Conservation (phyloP, 2,888 invertebrate genomes). For the Xylota segnis region DNA sequence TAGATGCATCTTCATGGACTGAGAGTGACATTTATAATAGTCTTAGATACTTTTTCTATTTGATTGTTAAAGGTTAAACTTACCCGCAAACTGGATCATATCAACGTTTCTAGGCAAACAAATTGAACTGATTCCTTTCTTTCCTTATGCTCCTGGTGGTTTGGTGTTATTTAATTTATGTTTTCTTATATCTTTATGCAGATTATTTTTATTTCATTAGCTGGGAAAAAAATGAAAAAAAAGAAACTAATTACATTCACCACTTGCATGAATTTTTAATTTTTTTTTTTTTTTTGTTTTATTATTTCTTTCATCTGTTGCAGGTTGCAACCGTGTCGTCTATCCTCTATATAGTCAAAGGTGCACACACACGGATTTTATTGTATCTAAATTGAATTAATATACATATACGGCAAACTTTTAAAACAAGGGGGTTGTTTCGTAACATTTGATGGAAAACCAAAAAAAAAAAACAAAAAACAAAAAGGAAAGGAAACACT, state of each 20-base stretch:
- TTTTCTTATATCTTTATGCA: conserved; percentile 11
- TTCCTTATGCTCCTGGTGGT: conserved; percentile 18
- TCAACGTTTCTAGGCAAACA: conserved; percentile 5
- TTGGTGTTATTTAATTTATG: conserved; percentile 17
- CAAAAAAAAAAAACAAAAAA: not conserved
- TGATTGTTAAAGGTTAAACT: conserved; percentile 60
- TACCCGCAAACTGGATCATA: conserved; percentile 64
- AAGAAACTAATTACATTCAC: conserved; percentile 40
- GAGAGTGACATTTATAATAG: conserved; percentile 68
- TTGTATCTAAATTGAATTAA: conserved; percentile 13
- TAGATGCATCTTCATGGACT: conserved; percentile 31
- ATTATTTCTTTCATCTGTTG: not conserved
- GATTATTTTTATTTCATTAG: conserved; percentile 27
- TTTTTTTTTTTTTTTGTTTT: conserved; percentile 13
- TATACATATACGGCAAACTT: conserved; percentile 5
- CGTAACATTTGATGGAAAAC: conserved; percentile 8
- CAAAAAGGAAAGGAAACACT: not conserved
- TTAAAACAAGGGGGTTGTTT: conserved; percentile 13
- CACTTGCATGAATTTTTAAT: not conserved
- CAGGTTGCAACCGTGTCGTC: not conserved
- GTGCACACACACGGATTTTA: conserved; percentile 33
- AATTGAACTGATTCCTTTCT: not conserved
- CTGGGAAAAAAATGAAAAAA: conserved; percentile 31
- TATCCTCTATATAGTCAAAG: conserved; percentile 23
- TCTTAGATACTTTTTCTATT: conserved; percentile 1